Evolutionary conservation across 2,113 vertebrate genomes (phyloP), one percentile per base, ranked within the genome.

Genomic region (Macrotis lagotis): DNA sequence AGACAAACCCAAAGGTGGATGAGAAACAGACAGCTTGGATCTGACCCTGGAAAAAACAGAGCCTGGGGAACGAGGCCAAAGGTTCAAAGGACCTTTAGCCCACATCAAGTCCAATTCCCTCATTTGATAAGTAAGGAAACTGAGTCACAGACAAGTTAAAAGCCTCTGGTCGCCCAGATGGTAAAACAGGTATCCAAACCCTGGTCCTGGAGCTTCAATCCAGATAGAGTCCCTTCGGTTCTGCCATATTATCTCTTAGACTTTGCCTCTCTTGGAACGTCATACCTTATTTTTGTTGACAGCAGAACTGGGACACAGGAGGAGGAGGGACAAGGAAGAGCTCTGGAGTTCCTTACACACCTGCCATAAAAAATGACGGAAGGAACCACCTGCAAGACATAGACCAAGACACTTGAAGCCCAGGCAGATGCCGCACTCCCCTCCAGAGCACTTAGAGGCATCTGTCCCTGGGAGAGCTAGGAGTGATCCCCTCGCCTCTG

Each of bases 321-420:
- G 98, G 91, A 99, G 99, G 49, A 99, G 99, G 10, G 99, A 99
- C 49, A 99, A 99, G 0, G 99, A 98, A n/a, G 99, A 99, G 95
- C 99, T 99, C 98, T 99, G 99, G 2, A 99, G 97, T 98, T 99
- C 99, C 94, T 99, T 99, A 74, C 99, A 99, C 91, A 99, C 99
- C 98, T 99, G 99, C 99, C 99, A 99, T 48, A 99, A 98, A 98
- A 99, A 99, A 98, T 99, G 99, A 89, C 99, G 99, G 98, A 99
- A 99, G 28, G 99, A 99, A 92, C 99, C 99, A 96, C 99, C 99
- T 99, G 98, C 26, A 90, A 97, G 37, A 97, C 92, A 98, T 48
- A 97, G 12, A 59, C 0, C 25, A 25, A 50, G 49, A 44, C 25
- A 1, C 0, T 0, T 93, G 0, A 95, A 74, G 37, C 10, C 47